These are phyloP conservation scores for Rutilus rutilus DNA, from an alignment of 2,113 vertebrate genomes.

Conservation along the genomic window DNA sequence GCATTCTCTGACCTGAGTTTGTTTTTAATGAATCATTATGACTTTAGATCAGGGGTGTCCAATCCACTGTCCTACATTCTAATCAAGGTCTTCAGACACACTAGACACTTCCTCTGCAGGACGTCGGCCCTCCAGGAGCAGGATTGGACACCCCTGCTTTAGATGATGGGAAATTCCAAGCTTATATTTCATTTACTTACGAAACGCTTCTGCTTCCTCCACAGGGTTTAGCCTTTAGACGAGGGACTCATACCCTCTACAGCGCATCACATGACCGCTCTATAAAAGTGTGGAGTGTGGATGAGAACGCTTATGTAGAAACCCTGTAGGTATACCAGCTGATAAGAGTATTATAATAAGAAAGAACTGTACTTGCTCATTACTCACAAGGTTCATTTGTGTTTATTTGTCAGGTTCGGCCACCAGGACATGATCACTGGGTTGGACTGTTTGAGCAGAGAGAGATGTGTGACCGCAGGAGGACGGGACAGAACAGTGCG, in stretches of 20 bases:
- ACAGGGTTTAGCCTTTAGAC: slow-evolving; percentile 92
- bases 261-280: slow-evolving; percentile 93
- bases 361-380: no score
- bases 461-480: slow-evolving; percentile 91
- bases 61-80: no score
- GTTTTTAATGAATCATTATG: no score
- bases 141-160: no score
- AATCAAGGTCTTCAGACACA: no score
- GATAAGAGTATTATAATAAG: neutral
- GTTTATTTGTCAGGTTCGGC: slow-evolving; percentile 80
- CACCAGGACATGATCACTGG: slow-evolving; percentile 92
- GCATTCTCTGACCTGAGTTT: no score
- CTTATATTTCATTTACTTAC: neutral
- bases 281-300: slow-evolving; percentile 95
- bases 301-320: slow-evolving; percentile 92
- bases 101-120: no score
- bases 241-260: slow-evolving; percentile 90
- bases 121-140: no score
- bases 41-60: no score
- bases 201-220: neutral
- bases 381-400: neutral
- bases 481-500: slow-evolving; percentile 89
- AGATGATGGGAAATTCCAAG: neutral
- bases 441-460: slow-evolving; percentile 90
- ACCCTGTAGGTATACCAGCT: slow-evolving; percentile 84